Conservation (phyloP, 2,113 vertebrate genomes). For the Pitta sordida region DNA sequence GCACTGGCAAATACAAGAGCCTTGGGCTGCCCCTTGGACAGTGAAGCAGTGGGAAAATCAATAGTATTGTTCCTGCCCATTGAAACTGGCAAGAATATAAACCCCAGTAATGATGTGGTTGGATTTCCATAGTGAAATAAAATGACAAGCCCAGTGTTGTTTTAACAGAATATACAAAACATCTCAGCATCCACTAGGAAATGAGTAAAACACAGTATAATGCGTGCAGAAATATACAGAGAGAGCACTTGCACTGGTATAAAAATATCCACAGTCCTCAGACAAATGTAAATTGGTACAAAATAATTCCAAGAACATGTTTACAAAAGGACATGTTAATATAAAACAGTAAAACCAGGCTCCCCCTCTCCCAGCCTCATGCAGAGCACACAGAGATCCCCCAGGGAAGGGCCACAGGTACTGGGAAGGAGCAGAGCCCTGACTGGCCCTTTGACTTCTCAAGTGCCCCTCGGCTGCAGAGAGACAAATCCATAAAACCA, state of each 20-base stretch:
- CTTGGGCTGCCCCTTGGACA: background rate
- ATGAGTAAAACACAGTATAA: constrained; percentile 45
- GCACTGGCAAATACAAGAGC: background rate
- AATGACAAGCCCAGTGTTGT: constrained; percentile 33
- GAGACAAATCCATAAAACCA: background rate
- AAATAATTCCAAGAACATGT: constrained; percentile 70
- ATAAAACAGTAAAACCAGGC: constrained; percentile 62
- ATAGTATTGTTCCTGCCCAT: background rate
- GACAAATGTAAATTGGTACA: constrained; percentile 69
- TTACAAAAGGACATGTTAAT: constrained; percentile 66
- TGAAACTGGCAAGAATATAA: constrained; percentile 27
- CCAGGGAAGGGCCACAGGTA: background rate
- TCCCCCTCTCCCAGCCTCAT: background rate
- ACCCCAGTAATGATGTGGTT: background rate
- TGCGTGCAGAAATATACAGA: constrained; percentile 65
- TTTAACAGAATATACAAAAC: constrained; percentile 65
- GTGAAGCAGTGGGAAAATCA: background rate
- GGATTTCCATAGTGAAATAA: constrained; percentile 55
- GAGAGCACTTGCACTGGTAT: constrained; percentile 70
- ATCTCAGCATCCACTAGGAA: constrained; percentile 59
- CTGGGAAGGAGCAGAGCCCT: background rate
- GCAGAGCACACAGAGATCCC: background rate
- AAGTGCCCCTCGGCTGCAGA: background rate
- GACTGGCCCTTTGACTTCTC: background rate
- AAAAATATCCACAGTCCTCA: constrained; percentile 79